phyloP scores from a whole-genome alignment of 2,797 vertebrate genomes.

The Peromyscus attwateri region DNA sequence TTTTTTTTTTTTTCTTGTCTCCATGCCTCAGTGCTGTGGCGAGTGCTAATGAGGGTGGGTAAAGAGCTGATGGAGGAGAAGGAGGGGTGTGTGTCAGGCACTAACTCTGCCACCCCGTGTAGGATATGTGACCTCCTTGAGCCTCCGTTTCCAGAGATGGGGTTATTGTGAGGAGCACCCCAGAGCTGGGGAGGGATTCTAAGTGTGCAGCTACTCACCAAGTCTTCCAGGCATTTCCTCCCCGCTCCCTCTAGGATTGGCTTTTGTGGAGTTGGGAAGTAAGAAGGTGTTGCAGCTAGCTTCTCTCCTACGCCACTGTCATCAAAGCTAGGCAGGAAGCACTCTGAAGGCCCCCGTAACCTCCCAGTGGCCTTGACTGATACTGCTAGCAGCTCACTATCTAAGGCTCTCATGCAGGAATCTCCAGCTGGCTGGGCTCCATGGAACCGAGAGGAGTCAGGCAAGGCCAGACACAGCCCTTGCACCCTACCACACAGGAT shows the following conservation, averaged over 20 bases:
- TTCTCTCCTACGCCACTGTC: neutral
- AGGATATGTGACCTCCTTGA: neutral
- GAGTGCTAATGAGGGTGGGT: neutral
- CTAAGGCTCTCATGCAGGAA: neutral
- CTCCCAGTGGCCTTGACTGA: neutral
- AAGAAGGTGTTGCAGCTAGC: neutral
- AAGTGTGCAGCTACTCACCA: neutral
- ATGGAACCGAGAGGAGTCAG: neutral
- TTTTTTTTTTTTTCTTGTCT: too few relatives aligned
- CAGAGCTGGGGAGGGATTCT: neutral
- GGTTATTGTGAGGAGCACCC: neutral
- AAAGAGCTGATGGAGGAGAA: too few relatives aligned
- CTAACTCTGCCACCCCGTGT: neutral
- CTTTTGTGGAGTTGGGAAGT: neutral
- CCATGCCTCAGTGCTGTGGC: neutral
- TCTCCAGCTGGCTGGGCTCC: neutral
- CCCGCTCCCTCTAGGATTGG: neutral
- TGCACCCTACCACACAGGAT: neutral
- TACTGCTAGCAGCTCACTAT: neutral
- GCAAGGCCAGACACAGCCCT: neutral
- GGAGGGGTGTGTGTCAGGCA: neutral
- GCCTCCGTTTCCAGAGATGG: neutral
- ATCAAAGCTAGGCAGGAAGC: neutral
- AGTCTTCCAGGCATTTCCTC: neutral
- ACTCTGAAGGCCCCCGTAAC: neutral